Percentiles rank a stretch among this genome's conserved stretches.
Evolutionary conservation across 2,797 vertebrate species (phyloP).

Genomic region (Macropodus opercularis): DNA sequence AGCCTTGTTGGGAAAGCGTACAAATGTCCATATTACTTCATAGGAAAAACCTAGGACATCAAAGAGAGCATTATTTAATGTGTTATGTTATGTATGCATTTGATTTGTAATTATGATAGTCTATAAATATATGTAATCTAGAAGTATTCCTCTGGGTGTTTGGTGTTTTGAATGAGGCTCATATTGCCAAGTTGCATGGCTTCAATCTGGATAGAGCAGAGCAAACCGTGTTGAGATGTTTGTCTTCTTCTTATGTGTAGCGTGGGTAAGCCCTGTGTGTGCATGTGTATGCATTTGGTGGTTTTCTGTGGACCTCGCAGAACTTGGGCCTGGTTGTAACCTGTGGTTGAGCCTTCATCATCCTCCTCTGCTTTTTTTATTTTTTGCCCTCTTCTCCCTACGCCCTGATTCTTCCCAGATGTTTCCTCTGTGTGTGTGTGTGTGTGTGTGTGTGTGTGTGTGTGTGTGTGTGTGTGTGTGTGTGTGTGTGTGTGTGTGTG

Average conservation of each 20-base stretch:
- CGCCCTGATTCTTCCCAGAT: slow-evolving; percentile 89
- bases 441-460: no score
- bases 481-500: slow-evolving; percentile 75
- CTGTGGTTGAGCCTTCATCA: slow-evolving; percentile 77
- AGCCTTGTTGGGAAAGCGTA: background rate
- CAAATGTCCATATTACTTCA: background rate
- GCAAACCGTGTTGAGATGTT: slow-evolving; percentile 38
- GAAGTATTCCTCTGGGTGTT: slow-evolving; percentile 2
- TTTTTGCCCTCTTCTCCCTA: slow-evolving; percentile 47
- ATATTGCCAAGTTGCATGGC: slow-evolving; percentile 20
- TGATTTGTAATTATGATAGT: background rate
- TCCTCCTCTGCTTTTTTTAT: slow-evolving; percentile 39
- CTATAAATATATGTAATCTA: background rate
- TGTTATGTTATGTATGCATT: background rate
- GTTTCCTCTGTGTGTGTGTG: slow-evolving; percentile 92
- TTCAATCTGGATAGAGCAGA: slow-evolving; percentile 30
- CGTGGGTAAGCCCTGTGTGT: slow-evolving; percentile 25
- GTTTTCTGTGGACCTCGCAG: slow-evolving; percentile 55
- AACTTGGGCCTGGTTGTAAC: slow-evolving; percentile 73
- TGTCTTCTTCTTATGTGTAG: slow-evolving; percentile 50
- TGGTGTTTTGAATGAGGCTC: slow-evolving; percentile 32
- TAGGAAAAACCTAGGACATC: background rate
- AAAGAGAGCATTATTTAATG: background rate
- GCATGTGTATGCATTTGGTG: slow-evolving; percentile 50
- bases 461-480: slow-evolving; percentile 51